Conservation (phyloP, 2,113 vertebrate species). For the Aldabrachelys gigantea region DNA sequence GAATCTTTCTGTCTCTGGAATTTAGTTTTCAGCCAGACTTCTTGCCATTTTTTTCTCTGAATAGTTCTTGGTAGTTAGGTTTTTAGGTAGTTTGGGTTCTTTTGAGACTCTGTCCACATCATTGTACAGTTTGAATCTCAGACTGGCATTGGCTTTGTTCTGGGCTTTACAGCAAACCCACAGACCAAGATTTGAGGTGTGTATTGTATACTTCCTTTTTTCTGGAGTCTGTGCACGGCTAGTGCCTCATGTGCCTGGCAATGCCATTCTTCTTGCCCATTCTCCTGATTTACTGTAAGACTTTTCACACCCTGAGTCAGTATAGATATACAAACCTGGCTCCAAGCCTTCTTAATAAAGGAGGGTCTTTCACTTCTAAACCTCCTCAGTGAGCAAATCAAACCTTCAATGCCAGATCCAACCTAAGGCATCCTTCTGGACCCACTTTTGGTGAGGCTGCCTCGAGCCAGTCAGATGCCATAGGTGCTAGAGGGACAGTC, state of each 20-base stretch:
- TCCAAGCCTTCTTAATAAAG: neutral
- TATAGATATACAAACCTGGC: neutral
- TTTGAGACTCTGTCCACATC: neutral
- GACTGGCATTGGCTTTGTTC: neutral
- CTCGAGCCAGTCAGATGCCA: neutral
- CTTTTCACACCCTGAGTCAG: neutral
- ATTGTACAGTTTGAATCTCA: neutral
- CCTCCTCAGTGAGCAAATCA: neutral
- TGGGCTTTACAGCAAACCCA: neutral
- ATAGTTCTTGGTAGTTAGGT: neutral
- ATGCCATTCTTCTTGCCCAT: neutral
- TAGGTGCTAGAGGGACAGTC: neutral
- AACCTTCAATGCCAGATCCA: neutral
- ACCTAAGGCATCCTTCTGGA: neutral
- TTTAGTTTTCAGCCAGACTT: neutral
- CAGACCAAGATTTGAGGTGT: neutral
- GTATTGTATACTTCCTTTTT: neutral
- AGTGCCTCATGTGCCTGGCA: neutral
- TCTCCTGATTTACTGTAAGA: neutral
- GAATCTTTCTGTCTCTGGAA: neutral
- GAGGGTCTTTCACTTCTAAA: neutral
- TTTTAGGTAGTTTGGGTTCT: neutral
- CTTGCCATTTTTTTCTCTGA: neutral
- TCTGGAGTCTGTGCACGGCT: neutral
- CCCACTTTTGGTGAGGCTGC: neutral